A percentile compares a stretch with the other conserved stretches of the same genome.
These are phyloP conservation scores for Nyctibius bracteatus DNA, from an alignment of 2,113 vertebrate species.

Conservation along the genomic window DNA sequence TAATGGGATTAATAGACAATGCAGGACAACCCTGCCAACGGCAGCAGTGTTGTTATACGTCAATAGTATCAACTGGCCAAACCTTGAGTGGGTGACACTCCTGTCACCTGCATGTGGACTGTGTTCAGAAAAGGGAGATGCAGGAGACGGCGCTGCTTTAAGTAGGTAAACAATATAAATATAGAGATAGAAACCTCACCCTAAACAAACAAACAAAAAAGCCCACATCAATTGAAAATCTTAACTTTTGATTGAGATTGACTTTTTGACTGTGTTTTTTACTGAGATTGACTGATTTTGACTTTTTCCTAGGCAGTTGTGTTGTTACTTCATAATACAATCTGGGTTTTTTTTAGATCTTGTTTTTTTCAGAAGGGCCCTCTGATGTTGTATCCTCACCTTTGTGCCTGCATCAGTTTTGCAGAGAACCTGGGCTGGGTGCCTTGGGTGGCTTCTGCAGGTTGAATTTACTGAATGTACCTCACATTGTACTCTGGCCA, in stretches of 20 bases:
- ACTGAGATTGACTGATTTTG: neutral
- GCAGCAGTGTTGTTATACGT: neutral
- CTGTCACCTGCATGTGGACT: fast-evolving
- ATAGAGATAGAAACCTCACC: neutral
- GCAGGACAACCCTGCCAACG: neutral
- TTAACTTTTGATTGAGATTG: neutral
- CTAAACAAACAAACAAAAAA: neutral
- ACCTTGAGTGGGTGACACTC: neutral
- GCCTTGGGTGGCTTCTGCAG: neutral
- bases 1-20: neutral
- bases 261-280: neutral
- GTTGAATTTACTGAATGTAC: neutral
- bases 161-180: neutral
- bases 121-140: neutral
- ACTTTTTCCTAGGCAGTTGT: neutral
- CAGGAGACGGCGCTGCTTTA: fast-evolving
- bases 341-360: fast-evolving
- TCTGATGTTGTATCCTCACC: neutral
- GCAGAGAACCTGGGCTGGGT: neutral
- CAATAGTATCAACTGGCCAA: neutral
- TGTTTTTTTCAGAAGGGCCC: neutral
- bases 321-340: neutral
- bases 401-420: neutral
- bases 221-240: neutral
- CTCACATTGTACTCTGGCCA: neutral